Evolutionary conservation across 2,113 vertebrate species (phyloP), one percentile per base, ranked within the genome.

Genomic region (Heterotilapia buettikoferi): DNA sequence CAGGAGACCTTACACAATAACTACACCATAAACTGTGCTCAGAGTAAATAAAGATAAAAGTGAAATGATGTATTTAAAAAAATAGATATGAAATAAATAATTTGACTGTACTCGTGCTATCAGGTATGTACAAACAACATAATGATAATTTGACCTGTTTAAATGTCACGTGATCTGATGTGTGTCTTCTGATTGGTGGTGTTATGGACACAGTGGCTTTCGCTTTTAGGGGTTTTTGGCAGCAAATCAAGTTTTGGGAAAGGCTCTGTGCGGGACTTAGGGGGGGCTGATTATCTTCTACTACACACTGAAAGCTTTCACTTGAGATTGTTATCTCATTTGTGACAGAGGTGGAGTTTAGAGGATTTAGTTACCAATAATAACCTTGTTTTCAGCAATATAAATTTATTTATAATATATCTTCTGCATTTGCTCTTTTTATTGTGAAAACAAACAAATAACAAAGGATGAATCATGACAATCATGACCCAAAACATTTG

Each of bases 211-310:
- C 38, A 16, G 13, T 26, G 40, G 21, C 38, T 45, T 45, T 71
- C 0, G 2, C n/a, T 43, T 71, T 24, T 9, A 24, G n/a, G 3
- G n/a, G 0, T 0, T 71, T 43, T 43, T 66, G 61, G 18, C 33
- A 21, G 19, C 61, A 66, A 36, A 38, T 36, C 9, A 21, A n/a
- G 10, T 66, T 66, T 38, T 38, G 4, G 33, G 10, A 38, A 36
- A n/a, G 33, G 61, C 61, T 66, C 33, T 21, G 61, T 7, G 61
- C 0, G 6, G 31, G 31, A 19, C 18, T 61, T 3, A 14, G 14
- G 7, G 13, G 26, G 16, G 8, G 5, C 0, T 0, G 19, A 66
- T 66, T n/a, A 38, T 66, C 33, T 36, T 66, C 19, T 13, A 38
- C 61, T 3, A 9, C 36, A 24, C 0, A 2, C 38, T 43, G 66